phyloP scores from a whole-genome alignment of 2,797 vertebrate species.

The Decapterus maruadsi region DNA sequence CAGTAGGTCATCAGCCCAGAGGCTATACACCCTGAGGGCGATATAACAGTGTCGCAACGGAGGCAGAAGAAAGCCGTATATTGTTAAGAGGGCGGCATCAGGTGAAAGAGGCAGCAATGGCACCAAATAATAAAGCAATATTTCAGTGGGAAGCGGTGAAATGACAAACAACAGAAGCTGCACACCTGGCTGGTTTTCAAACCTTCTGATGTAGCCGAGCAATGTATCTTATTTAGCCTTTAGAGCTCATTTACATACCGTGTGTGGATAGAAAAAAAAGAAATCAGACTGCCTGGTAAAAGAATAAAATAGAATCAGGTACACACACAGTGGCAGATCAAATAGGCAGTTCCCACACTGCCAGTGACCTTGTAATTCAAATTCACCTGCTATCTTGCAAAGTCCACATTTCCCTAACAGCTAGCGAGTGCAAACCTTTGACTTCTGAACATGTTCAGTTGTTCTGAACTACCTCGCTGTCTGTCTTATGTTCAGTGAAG shows the following conservation, averaged over 20 bases:
- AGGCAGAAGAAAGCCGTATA: conserved; percentile 19
- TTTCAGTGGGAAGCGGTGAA: conserved; percentile 30
- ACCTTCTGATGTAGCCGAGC: not conserved
- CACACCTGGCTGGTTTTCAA: conserved; percentile 25
- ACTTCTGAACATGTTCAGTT: not conserved
- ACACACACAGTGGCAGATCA: not conserved
- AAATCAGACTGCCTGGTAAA: not conserved
- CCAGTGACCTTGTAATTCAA: not conserved
- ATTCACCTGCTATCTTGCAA: not conserved
- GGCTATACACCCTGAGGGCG: conserved; percentile 1
- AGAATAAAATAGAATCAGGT: not conserved
- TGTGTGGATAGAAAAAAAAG: not conserved
- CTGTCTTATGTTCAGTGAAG: conserved; percentile 8
- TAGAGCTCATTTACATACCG: not conserved
- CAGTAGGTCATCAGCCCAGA: conserved; percentile 3
- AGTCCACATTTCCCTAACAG: not conserved
- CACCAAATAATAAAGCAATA: conserved; percentile 32
- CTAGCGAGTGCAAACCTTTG: conserved; percentile 3
- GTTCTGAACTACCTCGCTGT: conserved; percentile 22
- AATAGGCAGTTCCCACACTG: not conserved
- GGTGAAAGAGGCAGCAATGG: not conserved
- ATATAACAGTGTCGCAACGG: conserved; percentile 18
- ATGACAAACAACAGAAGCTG: conserved; percentile 12
- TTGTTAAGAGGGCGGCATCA: conserved; percentile 23
- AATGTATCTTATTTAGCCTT: conserved; percentile 16